These are phyloP conservation scores for Apomyelois bistriatella DNA, from an alignment of 2,888 invertebrate species.

Conservation along the genomic window DNA sequence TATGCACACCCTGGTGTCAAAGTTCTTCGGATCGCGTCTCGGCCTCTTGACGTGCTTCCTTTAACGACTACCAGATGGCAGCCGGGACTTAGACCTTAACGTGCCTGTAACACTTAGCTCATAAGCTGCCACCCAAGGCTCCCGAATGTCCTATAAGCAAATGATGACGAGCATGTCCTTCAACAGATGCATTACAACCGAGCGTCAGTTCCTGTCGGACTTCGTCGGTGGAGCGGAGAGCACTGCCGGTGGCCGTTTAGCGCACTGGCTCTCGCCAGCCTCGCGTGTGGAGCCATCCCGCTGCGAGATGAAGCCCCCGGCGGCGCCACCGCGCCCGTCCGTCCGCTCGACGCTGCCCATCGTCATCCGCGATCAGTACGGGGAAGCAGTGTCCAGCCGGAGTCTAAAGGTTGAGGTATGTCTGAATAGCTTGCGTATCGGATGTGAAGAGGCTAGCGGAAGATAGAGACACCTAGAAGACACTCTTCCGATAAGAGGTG, in stretches of 20 bases:
- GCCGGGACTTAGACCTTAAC: too few species aligned
- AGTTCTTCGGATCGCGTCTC: too few species aligned
- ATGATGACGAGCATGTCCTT: slow-evolving; percentile 20
- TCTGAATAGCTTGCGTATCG: too few species aligned
- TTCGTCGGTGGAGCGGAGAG: slow-evolving; percentile 93
- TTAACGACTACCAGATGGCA: too few species aligned
- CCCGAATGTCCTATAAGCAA: too few species aligned
- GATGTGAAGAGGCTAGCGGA: too few species aligned
- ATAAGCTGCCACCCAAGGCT: too few species aligned
- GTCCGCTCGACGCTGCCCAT: slow-evolving; percentile 80
- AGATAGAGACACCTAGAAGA: too few species aligned
- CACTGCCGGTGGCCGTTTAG: slow-evolving; percentile 93
- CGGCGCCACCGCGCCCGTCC: slow-evolving; percentile 83
- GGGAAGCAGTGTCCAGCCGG: slow-evolving; percentile 90
- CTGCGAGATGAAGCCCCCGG: slow-evolving; percentile 90
- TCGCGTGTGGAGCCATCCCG: slow-evolving; percentile 93
- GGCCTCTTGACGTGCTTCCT: too few species aligned
- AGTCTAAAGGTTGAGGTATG: slow-evolving; percentile 87
- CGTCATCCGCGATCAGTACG: slow-evolving; percentile 95
- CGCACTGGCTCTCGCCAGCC: slow-evolving; percentile 96
- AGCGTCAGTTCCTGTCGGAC: slow-evolving; percentile 94
- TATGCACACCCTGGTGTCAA: too few species aligned
- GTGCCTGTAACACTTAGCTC: too few species aligned
- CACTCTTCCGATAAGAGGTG: too few species aligned
- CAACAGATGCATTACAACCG: slow-evolving; percentile 90